Evolutionary conservation across 2,797 vertebrate species (phyloP).

Genomic region (Gorsachius magnificus): DNA sequence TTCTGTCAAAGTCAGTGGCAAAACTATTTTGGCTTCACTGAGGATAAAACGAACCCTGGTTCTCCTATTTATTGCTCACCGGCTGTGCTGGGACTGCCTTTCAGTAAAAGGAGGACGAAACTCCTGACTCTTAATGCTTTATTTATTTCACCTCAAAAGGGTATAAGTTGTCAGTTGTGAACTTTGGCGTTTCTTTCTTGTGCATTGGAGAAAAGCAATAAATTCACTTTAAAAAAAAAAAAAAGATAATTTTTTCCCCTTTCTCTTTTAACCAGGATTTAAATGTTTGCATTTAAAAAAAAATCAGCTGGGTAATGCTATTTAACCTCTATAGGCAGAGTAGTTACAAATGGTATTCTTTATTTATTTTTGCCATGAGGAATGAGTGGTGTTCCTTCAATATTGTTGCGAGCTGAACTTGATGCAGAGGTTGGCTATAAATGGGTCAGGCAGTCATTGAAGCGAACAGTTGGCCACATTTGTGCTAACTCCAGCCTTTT

Average conservation of each 20-base stretch:
- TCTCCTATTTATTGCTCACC: background rate
- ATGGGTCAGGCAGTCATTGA: conserved; percentile 84
- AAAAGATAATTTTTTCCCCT: background rate
- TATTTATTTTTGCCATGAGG: conserved; percentile 4
- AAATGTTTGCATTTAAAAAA: background rate
- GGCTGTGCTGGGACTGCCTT: background rate
- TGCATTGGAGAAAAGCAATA: background rate
- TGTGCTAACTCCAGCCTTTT: conserved; percentile 81
- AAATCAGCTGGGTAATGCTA: background rate
- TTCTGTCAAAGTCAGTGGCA: background rate
- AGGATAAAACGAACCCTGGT: background rate
- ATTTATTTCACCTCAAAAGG: conserved; percentile 35
- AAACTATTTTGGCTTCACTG: background rate
- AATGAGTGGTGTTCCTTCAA: background rate
- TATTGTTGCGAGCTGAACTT: conserved; percentile 8
- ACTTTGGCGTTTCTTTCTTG: background rate
- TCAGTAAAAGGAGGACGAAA: background rate
- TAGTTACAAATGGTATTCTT: background rate
- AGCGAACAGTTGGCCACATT: conserved; percentile 79
- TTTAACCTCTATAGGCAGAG: background rate
- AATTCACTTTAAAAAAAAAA: background rate
- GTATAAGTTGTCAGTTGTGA: background rate
- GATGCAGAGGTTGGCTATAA: conserved; percentile 9
- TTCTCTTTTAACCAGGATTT: background rate
- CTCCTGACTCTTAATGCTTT: background rate